A percentile compares a stretch with the other conserved stretches of the same genome.
These are phyloP conservation scores for Taurulus bubalis DNA, from an alignment of 2,113 vertebrate species.

Conservation along the genomic window DNA sequence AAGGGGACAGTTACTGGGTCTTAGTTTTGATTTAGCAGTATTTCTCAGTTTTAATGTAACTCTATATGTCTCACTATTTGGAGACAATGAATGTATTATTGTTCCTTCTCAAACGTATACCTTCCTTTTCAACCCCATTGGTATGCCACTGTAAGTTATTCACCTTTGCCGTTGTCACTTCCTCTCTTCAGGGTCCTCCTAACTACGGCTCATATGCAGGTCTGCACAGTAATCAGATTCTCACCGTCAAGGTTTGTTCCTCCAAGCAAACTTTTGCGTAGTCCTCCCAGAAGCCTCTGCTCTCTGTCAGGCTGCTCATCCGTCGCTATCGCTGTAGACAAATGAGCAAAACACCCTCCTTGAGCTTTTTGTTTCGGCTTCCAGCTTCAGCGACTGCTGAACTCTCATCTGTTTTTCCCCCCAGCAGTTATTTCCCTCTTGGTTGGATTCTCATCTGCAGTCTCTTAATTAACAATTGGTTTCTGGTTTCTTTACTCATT, in stretches of 20 bases:
- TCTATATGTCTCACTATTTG: conserved; percentile 3
- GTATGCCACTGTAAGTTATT: conserved; percentile 9
- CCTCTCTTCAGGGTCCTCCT: conserved; percentile 75
- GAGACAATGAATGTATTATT: conserved; percentile 12
- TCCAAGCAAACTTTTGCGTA: conserved; percentile 33
- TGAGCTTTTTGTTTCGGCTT: conserved; percentile 14
- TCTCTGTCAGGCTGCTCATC: conserved; percentile 46
- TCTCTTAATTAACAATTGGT: conserved; percentile 2
- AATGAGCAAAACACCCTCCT: conserved; percentile 14
- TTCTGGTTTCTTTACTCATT: conserved; percentile 25
- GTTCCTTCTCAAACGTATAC: conserved; percentile 1
- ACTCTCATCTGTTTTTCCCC: conserved; percentile 28
- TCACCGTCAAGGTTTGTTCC: conserved; percentile 84
- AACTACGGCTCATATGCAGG: conserved; percentile 76
- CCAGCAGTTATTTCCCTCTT: conserved; percentile 25
- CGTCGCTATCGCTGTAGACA: conserved; percentile 41
- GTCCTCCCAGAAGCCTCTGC: conserved; percentile 31
- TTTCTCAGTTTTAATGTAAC: neutral
- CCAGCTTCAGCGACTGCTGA: conserved; percentile 15
- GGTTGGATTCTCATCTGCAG: conserved; percentile 5
- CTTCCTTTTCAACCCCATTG: neutral
- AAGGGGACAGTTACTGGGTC: neutral
- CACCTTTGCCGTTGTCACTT: conserved; percentile 50
- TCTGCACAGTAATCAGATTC: conserved; percentile 87
- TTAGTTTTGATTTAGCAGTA: neutral